Evolutionary conservation across 2,797 vertebrate genomes (phyloP).

Genomic region (Lycodopsis pacificus): DNA sequence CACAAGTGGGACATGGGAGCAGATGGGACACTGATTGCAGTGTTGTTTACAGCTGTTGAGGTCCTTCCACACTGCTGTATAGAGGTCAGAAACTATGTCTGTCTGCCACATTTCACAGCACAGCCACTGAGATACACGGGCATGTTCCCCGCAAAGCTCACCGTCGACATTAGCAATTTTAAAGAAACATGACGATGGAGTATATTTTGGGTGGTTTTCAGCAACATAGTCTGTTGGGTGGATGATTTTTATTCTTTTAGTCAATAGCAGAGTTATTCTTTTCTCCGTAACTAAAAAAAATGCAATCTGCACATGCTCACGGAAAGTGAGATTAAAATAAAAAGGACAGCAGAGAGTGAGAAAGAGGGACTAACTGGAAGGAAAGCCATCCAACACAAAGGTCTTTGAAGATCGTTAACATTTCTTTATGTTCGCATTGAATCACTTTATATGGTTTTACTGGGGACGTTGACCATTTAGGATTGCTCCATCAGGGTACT

Average conservation of each 20-base stretch:
- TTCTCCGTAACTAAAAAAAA: slow-evolving; percentile 18
- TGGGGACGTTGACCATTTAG: slow-evolving; percentile 85
- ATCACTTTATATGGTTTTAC: slow-evolving; percentile 87
- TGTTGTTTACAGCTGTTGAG: slow-evolving; percentile 88
- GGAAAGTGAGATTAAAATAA: slow-evolving; percentile 59
- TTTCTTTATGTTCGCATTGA: slow-evolving; percentile 86
- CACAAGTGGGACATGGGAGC: slow-evolving; percentile 88
- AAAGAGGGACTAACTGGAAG: slow-evolving; percentile 56
- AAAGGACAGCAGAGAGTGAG: slow-evolving; percentile 64
- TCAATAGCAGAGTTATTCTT: slow-evolving; percentile 22
- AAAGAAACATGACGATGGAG: slow-evolving; percentile 18
- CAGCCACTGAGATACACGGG: slow-evolving; percentile 53
- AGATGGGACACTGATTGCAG: slow-evolving; percentile 88
- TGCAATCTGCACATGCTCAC: slow-evolving; percentile 27
- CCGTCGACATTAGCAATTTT: slow-evolving; percentile 42
- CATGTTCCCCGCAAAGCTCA: slow-evolving; percentile 46
- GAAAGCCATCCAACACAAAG: slow-evolving; percentile 80
- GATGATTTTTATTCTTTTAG: slow-evolving; percentile 21
- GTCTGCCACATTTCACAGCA: slow-evolving; percentile 72
- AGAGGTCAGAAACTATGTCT: slow-evolving; percentile 82
- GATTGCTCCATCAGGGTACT: slow-evolving; percentile 88
- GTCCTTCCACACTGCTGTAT: slow-evolving; percentile 80
- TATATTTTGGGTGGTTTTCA: slow-evolving; percentile 1
- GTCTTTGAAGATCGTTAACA: slow-evolving; percentile 82
- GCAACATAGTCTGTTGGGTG: background rate